Conservation (phyloP, 2,888 invertebrate species). For the Strigamia maritima region DNA sequence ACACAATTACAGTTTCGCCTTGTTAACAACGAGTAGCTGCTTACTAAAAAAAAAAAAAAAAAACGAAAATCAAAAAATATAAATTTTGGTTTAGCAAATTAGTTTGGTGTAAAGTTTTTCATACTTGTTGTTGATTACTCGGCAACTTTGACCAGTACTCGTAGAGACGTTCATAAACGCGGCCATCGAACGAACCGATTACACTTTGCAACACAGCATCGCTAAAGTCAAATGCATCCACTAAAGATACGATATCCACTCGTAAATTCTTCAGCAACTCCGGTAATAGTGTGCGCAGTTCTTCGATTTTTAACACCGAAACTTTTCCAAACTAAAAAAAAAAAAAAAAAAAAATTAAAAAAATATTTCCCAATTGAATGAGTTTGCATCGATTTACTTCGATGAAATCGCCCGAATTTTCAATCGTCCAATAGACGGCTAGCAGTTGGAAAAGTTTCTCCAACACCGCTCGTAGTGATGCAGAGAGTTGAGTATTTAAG, state of each 20-base stretch:
- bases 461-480: too few species aligned
- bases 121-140: neutral
- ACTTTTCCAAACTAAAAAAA: neutral
- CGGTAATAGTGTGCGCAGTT: neutral
- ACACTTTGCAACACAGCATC: slow-evolving; percentile 69
- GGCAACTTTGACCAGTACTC: slow-evolving; percentile 40
- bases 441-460: slow-evolving; percentile 70
- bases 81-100: too few species aligned
- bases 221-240: slow-evolving; percentile 83
- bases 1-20: too few species aligned
- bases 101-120: too few species aligned
- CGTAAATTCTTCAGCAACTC: slow-evolving; percentile 57
- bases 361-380: too few species aligned
- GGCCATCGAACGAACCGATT: slow-evolving; percentile 77
- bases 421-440: slow-evolving; percentile 70
- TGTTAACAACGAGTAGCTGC: too few species aligned
- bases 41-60: too few species aligned
- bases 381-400: slow-evolving; percentile 59
- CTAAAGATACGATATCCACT: slow-evolving; percentile 83
- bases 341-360: neutral
- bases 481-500: too few species aligned
- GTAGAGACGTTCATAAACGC: slow-evolving; percentile 66
- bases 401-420: slow-evolving; percentile 73
- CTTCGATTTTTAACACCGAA: neutral
- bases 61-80: too few species aligned